These are phyloP conservation scores for Phasianus colchicus DNA, from an alignment of 2,113 vertebrate species.

Conservation along the genomic window DNA sequence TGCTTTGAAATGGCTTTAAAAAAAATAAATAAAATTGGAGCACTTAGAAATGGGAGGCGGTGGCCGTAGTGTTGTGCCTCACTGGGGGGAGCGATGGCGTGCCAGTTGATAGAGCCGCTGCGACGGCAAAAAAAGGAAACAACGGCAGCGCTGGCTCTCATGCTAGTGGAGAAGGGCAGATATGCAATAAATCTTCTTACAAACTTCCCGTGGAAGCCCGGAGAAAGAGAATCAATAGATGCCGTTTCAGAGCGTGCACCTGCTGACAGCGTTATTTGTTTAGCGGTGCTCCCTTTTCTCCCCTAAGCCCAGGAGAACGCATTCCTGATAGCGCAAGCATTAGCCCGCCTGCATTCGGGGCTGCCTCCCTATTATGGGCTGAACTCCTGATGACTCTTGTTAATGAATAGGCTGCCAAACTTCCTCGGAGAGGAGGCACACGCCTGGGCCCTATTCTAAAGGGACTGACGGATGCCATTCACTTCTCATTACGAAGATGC, in stretches of 20 bases:
- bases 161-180: not conserved
- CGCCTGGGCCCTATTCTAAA: slow-evolving; percentile 79
- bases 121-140: not conserved
- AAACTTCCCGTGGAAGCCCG: slow-evolving; percentile 21
- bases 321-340: slow-evolving; percentile 28
- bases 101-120: not conserved
- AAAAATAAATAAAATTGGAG: not conserved
- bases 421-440: slow-evolving; percentile 75
- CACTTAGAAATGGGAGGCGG: not conserved
- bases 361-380: slow-evolving; percentile 67
- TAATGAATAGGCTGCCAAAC: slow-evolving; percentile 87
- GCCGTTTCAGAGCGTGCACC: not conserved
- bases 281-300: not conserved
- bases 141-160: not conserved
- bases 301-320: slow-evolving; percentile 8
- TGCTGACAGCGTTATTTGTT: slow-evolving; percentile 48
- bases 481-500: slow-evolving; percentile 85
- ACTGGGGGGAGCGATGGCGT: not conserved
- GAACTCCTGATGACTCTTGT: slow-evolving; percentile 80
- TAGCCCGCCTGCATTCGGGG: slow-evolving; percentile 2
- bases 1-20: not conserved
- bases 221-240: slow-evolving; percentile 10
- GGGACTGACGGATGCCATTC: slow-evolving; percentile 85
- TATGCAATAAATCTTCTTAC: slow-evolving; percentile 1
- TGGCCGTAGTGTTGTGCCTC: not conserved